A percentile compares a stretch with the other conserved stretches of the same genome.
Evolutionary conservation across 2,797 vertebrate species (phyloP).

Genomic region (Sciurus vulgaris): DNA sequence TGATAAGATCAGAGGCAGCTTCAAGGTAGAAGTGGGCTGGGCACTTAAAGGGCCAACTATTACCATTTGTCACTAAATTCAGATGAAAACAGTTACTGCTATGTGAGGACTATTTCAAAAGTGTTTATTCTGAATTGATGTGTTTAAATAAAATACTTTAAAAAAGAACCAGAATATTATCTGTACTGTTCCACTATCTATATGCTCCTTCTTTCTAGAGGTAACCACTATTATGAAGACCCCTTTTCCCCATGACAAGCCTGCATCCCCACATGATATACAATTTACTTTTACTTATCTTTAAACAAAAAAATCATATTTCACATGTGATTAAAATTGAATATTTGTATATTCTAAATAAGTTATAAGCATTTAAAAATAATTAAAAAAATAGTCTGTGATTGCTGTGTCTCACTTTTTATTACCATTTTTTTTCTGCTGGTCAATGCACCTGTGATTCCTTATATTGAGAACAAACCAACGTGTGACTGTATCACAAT

Average conservation of each 20-base stretch:
- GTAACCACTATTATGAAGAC: background rate
- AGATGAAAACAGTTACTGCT: background rate
- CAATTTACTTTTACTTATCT: constrained; percentile 30
- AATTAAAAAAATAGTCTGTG: background rate
- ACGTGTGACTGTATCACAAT: background rate
- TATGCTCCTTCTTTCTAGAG: background rate
- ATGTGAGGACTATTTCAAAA: background rate
- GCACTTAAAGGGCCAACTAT: background rate
- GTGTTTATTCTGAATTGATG: background rate
- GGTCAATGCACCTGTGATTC: background rate
- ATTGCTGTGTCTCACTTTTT: constrained; percentile 39
- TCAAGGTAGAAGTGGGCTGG: background rate
- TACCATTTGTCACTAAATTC: background rate
- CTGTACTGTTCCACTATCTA: background rate
- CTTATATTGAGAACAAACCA: background rate
- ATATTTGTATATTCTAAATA: background rate
- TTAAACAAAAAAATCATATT: background rate
- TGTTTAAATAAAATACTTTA: background rate
- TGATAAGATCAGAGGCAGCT: background rate
- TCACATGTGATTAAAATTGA: background rate
- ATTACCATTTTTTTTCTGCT: background rate
- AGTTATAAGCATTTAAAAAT: background rate
- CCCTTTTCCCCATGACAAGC: background rate
- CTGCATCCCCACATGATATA: background rate
- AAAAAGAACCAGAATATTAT: background rate